A percentile compares a stretch with the other conserved stretches of the same genome.
Conservation (phyloP, 2,113 vertebrate species). For the Prolemur simus region DNA sequence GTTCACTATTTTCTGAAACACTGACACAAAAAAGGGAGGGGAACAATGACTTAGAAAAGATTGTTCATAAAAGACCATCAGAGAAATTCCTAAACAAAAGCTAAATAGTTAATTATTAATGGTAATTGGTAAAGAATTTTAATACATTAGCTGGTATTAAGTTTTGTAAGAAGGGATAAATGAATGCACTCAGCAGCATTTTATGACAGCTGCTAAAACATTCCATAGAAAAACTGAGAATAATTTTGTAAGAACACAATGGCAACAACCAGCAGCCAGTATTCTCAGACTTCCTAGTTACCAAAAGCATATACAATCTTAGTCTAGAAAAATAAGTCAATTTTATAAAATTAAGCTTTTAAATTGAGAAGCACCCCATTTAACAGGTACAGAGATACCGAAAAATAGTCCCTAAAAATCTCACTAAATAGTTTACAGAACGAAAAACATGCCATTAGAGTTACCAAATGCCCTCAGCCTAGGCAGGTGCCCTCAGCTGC, state of each 20-base stretch:
- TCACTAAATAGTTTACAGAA: neutral
- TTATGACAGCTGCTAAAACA: neutral
- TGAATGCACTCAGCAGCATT: constrained; percentile 36
- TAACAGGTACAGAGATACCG: constrained; percentile 67
- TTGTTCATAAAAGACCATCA: constrained; percentile 71
- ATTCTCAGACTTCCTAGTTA: constrained; percentile 68
- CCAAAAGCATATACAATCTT: constrained; percentile 83
- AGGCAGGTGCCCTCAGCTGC: constrained; percentile 84
- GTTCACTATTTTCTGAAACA: constrained; percentile 32
- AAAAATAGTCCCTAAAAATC: constrained; percentile 71
- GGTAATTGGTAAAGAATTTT: constrained; percentile 67
- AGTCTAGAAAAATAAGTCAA: constrained; percentile 86
- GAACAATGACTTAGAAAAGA: constrained; percentile 69
- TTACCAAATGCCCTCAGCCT: neutral
- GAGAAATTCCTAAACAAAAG: constrained; percentile 67
- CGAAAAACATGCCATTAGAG: constrained; percentile 29
- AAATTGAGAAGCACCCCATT: constrained; percentile 67
- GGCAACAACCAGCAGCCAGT: neutral
- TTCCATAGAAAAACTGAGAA: constrained; percentile 5
- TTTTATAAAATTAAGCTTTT: constrained; percentile 83
- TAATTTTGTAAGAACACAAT: neutral
- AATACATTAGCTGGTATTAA: constrained; percentile 65
- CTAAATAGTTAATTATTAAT: constrained; percentile 68
- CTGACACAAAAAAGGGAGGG: constrained; percentile 29
- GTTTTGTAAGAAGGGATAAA: constrained; percentile 24